Percentiles rank a stretch among this genome's conserved stretches.
Conservation (phyloP, 2,797 vertebrate genomes). For the Spinus pinus region DNA sequence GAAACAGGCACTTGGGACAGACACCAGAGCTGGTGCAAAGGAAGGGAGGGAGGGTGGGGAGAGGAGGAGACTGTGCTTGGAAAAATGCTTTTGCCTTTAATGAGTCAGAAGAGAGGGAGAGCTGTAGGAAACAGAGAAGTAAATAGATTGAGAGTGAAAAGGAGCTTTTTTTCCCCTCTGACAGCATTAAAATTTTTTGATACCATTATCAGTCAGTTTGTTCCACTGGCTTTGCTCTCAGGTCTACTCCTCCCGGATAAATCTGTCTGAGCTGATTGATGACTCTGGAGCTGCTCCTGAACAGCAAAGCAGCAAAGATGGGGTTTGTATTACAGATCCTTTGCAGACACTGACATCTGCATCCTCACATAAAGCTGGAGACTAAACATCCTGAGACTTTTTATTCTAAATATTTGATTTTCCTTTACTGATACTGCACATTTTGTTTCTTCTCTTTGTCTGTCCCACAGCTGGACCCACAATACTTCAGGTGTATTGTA, state of each 20-base stretch:
- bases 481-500: not conserved
- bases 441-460: constrained; percentile 29
- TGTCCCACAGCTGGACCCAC: not conserved
- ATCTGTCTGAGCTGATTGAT: constrained; percentile 17
- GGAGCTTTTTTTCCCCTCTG: not conserved
- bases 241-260: not conserved
- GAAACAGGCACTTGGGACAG: not conserved
- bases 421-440: not conserved
- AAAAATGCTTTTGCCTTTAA: not conserved
- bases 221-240: not conserved
- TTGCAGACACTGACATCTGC: not conserved
- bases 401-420: constrained; percentile 51
- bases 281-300: not conserved
- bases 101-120: constrained; percentile 12
- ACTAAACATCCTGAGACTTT: constrained; percentile 50
- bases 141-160: not conserved
- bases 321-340: not conserved
- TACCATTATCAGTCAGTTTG: not conserved
- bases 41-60: not conserved
- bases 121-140: not conserved
- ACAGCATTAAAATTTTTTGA: not conserved
- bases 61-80: not conserved
- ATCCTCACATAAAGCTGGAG: not conserved
- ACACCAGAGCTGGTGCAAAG: not conserved
- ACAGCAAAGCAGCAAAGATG: not conserved